A percentile compares a stretch with the other conserved stretches of the same genome.
Evolutionary conservation across 2,113 vertebrate genomes (phyloP).

Genomic region (Phalacrocorax brasilianus): DNA sequence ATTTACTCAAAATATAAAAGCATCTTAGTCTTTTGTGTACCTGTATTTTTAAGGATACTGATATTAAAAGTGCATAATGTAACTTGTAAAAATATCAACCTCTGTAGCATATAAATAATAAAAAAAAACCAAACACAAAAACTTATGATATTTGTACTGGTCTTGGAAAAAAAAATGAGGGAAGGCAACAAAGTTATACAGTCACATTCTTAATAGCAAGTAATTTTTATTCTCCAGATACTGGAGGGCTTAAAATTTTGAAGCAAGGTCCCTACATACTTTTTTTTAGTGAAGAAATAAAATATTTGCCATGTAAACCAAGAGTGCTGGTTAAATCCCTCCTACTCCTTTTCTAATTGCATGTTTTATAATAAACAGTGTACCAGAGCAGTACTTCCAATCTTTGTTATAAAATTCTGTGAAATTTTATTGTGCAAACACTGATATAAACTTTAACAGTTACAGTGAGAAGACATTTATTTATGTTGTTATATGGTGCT

Average conservation of each 20-base stretch:
- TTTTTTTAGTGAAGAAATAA: neutral
- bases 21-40: neutral
- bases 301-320: neutral
- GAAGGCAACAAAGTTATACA: neutral
- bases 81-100: neutral
- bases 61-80: neutral
- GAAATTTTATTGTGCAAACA: neutral
- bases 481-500: neutral
- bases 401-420: neutral
- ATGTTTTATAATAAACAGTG: neutral
- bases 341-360: neutral
- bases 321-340: neutral
- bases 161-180: neutral
- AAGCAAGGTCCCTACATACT: neutral
- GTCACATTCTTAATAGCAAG: neutral
- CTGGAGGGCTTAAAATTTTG: neutral
- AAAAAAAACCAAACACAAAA: neutral
- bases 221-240: neutral
- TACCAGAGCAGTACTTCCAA: neutral
- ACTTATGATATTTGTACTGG: neutral
- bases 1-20: neutral
- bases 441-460: neutral
- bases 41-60: neutral
- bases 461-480: neutral
- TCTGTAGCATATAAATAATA: neutral